Conservation (phyloP, 2,797 vertebrate genomes). For the Tolypeutes matacus region DNA sequence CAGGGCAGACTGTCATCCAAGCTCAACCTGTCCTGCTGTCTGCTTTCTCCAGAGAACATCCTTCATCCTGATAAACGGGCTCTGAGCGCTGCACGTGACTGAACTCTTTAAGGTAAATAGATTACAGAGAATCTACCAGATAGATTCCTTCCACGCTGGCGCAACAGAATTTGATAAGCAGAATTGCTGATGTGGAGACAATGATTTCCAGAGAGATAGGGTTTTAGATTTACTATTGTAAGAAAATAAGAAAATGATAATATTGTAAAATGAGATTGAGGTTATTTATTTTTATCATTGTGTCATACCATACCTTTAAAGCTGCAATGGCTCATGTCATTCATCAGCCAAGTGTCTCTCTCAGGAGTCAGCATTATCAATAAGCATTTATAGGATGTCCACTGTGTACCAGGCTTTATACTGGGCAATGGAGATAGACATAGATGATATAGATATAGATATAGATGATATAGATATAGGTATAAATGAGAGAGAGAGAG, state of each 20-base stretch:
- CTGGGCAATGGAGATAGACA: not conserved
- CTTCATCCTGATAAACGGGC: conserved; percentile 90
- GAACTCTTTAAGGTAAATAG: conserved; percentile 85
- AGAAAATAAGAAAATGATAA: too few species aligned
- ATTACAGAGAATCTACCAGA: conserved; percentile 73
- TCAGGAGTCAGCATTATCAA: conserved; percentile 36
- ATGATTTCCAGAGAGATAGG: conserved; percentile 47
- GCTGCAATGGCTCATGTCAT: conserved; percentile 30
- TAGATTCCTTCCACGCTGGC: conserved; percentile 58
- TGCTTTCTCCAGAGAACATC: conserved; percentile 86
- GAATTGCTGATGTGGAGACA: conserved; percentile 70
- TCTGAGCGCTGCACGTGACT: conserved; percentile 83
- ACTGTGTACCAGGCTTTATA: not conserved
- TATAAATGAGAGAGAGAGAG: too few species aligned
- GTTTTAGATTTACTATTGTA: conserved; percentile 68
- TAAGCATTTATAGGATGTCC: not conserved
- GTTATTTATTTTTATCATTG: conserved; percentile 42
- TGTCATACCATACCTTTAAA: conserved; percentile 34
- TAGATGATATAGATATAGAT: too few species aligned
- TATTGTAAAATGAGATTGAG: conserved; percentile 48
- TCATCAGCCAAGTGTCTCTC: not conserved
- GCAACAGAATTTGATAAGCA: conserved; percentile 77
- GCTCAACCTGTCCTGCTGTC: conserved; percentile 84
- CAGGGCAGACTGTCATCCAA: conserved; percentile 87
- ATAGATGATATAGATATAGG: too few species aligned